Conservation (phyloP, 1,140 invertebrate genomes). For the Proales similis region DNA sequence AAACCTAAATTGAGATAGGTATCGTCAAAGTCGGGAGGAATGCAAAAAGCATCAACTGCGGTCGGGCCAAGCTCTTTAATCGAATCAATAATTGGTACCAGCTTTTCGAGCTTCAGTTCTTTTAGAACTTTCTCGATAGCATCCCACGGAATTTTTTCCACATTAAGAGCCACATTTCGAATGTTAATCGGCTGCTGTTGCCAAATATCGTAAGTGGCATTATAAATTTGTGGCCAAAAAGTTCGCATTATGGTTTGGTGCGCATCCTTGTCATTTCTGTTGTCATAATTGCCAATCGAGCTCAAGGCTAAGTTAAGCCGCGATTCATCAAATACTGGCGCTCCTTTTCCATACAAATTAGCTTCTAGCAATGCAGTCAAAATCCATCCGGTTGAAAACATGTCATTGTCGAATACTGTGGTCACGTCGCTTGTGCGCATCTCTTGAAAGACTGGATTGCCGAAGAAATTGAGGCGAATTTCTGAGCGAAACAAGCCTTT, state of each 20-base stretch:
- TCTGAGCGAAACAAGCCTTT: slow-evolving; percentile 42
- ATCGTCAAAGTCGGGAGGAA: slow-evolving; percentile 49
- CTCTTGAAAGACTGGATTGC: slow-evolving; percentile 38
- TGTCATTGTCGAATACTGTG: slow-evolving; percentile 45
- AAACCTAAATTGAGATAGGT: slow-evolving; percentile 47
- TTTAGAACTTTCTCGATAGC: slow-evolving; percentile 43
- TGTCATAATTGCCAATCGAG: slow-evolving; percentile 40
- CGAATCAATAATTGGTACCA: slow-evolving; percentile 39
- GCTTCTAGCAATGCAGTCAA: slow-evolving; percentile 42
- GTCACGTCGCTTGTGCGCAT: slow-evolving; percentile 39
- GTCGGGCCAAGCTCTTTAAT: slow-evolving; percentile 8
- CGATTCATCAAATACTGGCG: slow-evolving; percentile 36
- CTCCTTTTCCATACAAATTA: slow-evolving; percentile 40
- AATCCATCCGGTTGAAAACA: slow-evolving; percentile 44
- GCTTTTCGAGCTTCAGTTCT: slow-evolving; percentile 40
- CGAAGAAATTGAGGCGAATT: slow-evolving; percentile 43
- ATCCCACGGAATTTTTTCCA: slow-evolving; percentile 40
- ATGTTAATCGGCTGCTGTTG: slow-evolving; percentile 44
- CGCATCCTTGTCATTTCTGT: slow-evolving; percentile 42
- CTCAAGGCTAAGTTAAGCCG: slow-evolving; percentile 41
- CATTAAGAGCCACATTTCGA: slow-evolving; percentile 40
- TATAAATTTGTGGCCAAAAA: slow-evolving; percentile 46
- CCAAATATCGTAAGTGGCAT: slow-evolving; percentile 40
- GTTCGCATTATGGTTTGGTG: slow-evolving; percentile 42
- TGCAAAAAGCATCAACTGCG: slow-evolving; percentile 42